Percentiles rank a stretch among this genome's conserved stretches.
These are phyloP conservation scores for Ostrea edulis DNA, from an alignment of 1,140 invertebrate species.

Conservation along the genomic window DNA sequence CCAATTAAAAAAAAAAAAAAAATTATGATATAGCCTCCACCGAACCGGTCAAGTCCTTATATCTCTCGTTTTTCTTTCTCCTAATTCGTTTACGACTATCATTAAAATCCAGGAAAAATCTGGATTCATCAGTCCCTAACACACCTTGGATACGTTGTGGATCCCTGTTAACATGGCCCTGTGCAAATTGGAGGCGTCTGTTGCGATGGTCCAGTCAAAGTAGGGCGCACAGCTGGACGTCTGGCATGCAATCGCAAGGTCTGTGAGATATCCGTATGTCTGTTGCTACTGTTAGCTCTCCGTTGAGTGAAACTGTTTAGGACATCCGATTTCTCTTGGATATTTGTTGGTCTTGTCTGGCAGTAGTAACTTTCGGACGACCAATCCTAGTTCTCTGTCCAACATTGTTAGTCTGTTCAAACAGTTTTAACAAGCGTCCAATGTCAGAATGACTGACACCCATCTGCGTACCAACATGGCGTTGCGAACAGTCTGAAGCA, in stretches of 20 bases:
- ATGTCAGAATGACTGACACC: not conserved
- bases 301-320: not conserved
- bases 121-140: slow-evolving; percentile 35
- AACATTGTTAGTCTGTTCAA: not conserved
- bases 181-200: no score
- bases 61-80: slow-evolving; percentile 39
- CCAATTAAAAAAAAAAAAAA: no score
- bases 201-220: no score
- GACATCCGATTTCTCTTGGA: not conserved
- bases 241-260: slow-evolving; percentile 10
- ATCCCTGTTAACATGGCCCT: no score
- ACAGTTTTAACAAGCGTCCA: not conserved
- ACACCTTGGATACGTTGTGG: not conserved
- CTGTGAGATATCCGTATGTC: not conserved
- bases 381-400: not conserved
- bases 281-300: not conserved
- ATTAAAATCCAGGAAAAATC: slow-evolving; percentile 43
- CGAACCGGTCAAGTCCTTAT: slow-evolving; percentile 15
- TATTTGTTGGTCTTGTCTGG: not conserved
- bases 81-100: slow-evolving; percentile 19
- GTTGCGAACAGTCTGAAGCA: not conserved
- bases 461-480: not conserved
- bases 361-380: not conserved
- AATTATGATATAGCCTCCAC: slow-evolving; percentile 22
- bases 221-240: not conserved